Percentiles rank a stretch among this genome's conserved stretches.
Evolutionary conservation across 2,888 invertebrate genomes (phyloP).

Genomic region (Camponotus fellah): DNA sequence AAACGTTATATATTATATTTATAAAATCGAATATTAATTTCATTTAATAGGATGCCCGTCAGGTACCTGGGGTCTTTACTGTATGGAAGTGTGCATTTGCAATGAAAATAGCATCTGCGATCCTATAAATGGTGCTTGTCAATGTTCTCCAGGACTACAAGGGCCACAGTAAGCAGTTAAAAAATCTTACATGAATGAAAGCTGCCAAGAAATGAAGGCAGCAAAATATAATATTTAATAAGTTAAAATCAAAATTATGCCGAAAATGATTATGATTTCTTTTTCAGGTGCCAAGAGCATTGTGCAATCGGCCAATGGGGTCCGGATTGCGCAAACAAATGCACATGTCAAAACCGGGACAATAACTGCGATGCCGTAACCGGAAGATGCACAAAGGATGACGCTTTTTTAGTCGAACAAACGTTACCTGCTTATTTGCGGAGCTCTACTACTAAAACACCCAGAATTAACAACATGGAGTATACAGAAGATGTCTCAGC

Average conservation of each 20-base stretch:
- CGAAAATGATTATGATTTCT: not conserved
- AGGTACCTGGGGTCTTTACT: conserved; percentile 92
- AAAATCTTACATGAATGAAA: not conserved
- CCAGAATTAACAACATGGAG: conserved; percentile 22
- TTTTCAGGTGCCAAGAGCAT: conserved; percentile 80
- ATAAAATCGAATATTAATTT: conserved; percentile 10
- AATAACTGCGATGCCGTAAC: conserved; percentile 86
- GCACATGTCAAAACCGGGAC: conserved; percentile 88
- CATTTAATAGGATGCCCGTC: conserved; percentile 88
- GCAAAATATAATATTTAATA: not conserved
- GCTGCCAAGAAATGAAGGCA: not conserved
- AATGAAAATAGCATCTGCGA: conserved; percentile 88
- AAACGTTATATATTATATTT: not conserved
- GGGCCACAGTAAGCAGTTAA: conserved; percentile 88
- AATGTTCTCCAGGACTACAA: conserved; percentile 90
- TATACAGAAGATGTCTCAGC: not conserved
- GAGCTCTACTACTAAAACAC: conserved; percentile 20
- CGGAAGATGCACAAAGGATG: conserved; percentile 87
- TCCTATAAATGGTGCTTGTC: conserved; percentile 89
- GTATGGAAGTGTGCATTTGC: conserved; percentile 90
- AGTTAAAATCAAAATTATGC: not conserved
- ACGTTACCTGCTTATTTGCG: conserved; percentile 10
- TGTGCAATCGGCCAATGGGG: conserved; percentile 92
- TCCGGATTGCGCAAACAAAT: conserved; percentile 89
- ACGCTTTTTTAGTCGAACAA: not conserved